Base-by-base conservation (phyloP, 2,797 vertebrate genomes). In the Molossus molossus region DNA sequence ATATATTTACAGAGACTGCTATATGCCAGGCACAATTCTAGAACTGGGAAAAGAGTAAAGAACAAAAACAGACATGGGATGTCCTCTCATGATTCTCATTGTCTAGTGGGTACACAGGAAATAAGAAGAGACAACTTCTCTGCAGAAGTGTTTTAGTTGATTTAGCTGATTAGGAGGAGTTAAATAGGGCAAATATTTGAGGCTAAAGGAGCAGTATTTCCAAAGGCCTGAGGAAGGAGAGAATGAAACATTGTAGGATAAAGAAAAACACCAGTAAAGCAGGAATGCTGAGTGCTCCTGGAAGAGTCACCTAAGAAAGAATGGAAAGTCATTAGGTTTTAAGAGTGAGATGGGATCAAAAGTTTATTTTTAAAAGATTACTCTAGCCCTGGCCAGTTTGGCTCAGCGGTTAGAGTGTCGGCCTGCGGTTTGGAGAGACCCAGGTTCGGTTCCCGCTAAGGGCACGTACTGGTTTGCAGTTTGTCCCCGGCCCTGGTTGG, bases 311-410 rank as follows among this genome's bases (percentile, higher is more conserved):
- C 15, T 87, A 55, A 77, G 64, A 45, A 76, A 48, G 23, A 82
- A 62, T 15, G 14, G 8, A 72, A 80, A 82, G 77, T 94, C 25
- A 76, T 27, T 64, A 86, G 81, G 8, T 62, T 91, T 83, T 83
- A 64, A 96, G 62, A 82, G 40, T n/a, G 12, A 55, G 45, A 65
- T n/a, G 58, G 20, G 73, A 58, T 80, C 50, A 85, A n/a, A 73
- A 80, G 21, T 82, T 94, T 64, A 86, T 33, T 65, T 92, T 85
- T 72, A 40, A 75, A 94, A 87, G n/a, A n/a, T 86, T n/a, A 73
- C 29, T 73, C 9, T 86, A 76, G 65, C n/a, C n/a, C n/a, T n/a
- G n/a, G n/a, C n/a, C n/a, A n/a, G n/a, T n/a, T n/a, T n/a, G n/a
- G n/a, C n/a, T n/a, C n/a, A n/a, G n/a, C n/a, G n/a, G n/a, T n/a